A percentile compares a stretch with the other conserved stretches of the same genome.
These are phyloP conservation scores for Microdon myrmicae DNA, from an alignment of 2,888 invertebrate species.

Conservation along the genomic window DNA sequence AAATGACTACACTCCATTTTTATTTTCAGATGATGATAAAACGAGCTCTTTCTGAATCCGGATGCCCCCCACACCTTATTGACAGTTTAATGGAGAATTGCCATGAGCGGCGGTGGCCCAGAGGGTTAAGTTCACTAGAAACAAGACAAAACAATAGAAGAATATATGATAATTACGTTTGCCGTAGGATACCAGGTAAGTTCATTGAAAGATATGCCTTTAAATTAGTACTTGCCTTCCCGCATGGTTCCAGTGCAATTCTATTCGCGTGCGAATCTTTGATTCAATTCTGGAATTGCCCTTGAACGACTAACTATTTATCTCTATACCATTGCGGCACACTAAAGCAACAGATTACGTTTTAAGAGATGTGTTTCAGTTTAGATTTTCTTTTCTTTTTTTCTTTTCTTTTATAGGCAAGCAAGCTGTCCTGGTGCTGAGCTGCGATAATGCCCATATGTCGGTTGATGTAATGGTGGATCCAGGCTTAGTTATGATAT, in stretches of 20 bases:
- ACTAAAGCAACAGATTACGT: no score
- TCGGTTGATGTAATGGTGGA: conserved; percentile 96
- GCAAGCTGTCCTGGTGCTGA: conserved; percentile 93
- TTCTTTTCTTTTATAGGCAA: conserved; percentile 77
- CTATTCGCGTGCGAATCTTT: no score
- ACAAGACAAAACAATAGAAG: conserved; percentile 93
- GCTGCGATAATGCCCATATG: conserved; percentile 95
- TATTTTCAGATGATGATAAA: conserved; percentile 88
- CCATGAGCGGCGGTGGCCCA: conserved; percentile 95
- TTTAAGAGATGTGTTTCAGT: no score
- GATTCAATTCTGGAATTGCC: no score
- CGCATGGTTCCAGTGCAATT: no score
- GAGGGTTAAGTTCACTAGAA: conserved; percentile 90
- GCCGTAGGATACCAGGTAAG: conserved; percentile 88
- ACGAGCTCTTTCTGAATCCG: conserved; percentile 90
- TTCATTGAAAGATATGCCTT: no score
- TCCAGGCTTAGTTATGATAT: conserved; percentile 97
- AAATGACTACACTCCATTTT: no score
- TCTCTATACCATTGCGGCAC: no score
- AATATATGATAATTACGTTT: conserved; percentile 91
- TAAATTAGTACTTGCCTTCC: no score
- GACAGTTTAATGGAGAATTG: conserved; percentile 97
- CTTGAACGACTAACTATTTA: no score
- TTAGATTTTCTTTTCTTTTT: background rate
- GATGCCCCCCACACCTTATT: conserved; percentile 92